Evolutionary conservation across 2,888 invertebrate genomes (phyloP), one percentile per base, ranked within the genome.

Genomic region (Agrypnus murinus): DNA sequence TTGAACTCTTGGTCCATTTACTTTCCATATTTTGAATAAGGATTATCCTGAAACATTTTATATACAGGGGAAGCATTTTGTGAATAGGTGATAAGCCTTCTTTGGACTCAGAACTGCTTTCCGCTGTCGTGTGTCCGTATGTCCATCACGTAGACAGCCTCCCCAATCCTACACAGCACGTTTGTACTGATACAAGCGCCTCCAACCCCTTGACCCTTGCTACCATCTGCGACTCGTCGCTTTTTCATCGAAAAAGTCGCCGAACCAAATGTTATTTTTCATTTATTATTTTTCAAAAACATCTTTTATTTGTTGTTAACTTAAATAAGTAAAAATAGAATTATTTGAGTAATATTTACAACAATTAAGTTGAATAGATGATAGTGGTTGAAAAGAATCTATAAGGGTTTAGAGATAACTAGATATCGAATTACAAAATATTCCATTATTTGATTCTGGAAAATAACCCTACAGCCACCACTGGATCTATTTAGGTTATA

Each of bases 61-160:
- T 72, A 74, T 77, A 74, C 77, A 77, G 77, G 78, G 78, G 74
- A 78, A 77, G 71, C 74, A 74, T 55, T 77, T 74, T 74, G 74
- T 74, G 77, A 76, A 78, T 79, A 76, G 78, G 77, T 78, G 79
- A 79, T 81, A 80, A 78, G 78, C 77, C 77, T 79, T 78, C 78
- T 77, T 77, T 69, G 75, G 76, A 75, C 77, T 78, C 78, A 74
- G 77, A 79, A 80, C 79, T 79, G 77, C 74, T 80, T 79, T 77
- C 75, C 77, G 75, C 78, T 78, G 79, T 79, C 78, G 76, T 77
- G 76, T 81, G 82, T 83, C 82, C 80, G 83, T 82, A 84, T 84
- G 83, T 83, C 80, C 80, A 81, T 84, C 84, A 84, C 84, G 84
- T 83, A 82, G 79, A 77, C 77, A 76, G 67, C 72, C 72, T 69